Evolutionary conservation across 2,797 vertebrate genomes (phyloP).

Genomic region (Distichodus sexfasciatus): DNA sequence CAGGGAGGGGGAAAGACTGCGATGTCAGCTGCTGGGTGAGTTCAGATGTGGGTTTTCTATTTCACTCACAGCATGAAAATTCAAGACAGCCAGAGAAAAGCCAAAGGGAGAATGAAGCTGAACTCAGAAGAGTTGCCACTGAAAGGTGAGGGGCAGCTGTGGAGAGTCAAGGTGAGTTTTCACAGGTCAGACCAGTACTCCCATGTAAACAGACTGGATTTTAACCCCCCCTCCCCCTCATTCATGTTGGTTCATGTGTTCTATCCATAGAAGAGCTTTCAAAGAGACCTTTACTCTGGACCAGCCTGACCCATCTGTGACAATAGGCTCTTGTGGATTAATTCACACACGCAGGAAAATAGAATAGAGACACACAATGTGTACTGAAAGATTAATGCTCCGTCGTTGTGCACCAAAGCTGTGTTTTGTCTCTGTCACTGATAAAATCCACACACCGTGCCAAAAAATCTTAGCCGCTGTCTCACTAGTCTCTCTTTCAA

Average conservation of each 20-base stretch:
- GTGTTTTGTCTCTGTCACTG: conserved; percentile 13
- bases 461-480: conserved; percentile 20
- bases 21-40: conserved; percentile 42
- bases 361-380: conserved; percentile 11
- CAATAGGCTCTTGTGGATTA: conserved; percentile 21
- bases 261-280: neutral
- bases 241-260: neutral
- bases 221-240: neutral
- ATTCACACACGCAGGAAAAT: conserved; percentile 13
- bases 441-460: conserved; percentile 10
- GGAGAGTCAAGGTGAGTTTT: neutral
- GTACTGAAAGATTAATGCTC: conserved; percentile 35
- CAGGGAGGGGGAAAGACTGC: conserved; percentile 40
- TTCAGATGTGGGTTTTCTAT: conserved; percentile 31
- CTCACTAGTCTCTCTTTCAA: neutral
- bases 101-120: neutral
- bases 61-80: conserved; percentile 25
- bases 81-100: conserved; percentile 6
- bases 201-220: neutral
- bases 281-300: conserved; percentile 18
- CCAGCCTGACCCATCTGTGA: neutral
- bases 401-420: conserved; percentile 16
- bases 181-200: neutral
- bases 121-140: conserved; percentile 5
- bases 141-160: neutral